Base-by-base conservation (phyloP, 2,113 vertebrate species). In the Meles meles region DNA sequence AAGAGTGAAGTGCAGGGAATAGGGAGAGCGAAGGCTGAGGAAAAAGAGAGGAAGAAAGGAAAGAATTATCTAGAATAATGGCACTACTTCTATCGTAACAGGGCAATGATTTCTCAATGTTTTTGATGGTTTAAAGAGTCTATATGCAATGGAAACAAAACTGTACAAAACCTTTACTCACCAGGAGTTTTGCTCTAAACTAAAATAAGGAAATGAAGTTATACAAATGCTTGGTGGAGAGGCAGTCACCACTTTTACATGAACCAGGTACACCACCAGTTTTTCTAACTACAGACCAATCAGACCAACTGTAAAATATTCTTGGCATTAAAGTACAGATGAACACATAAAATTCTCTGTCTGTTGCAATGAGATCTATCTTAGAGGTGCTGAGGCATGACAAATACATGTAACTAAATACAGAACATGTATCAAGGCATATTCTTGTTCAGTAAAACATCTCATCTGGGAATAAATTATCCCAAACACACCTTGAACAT, bases 401-500 rank as follows among this genome's bases (percentile, higher is more conserved):
- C 44, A 94, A 94, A 71, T 12, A 67, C 3, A 29, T 69, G n/a
- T 25, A 44, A 96, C 69, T 95, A 93, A 89, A 85, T 31, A 59
- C 20, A 59, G 57, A 96, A 76, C 84, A 59, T 25, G 49, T 95
- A 88, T 95, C 69, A 42, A 76, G 15, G 76, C 49, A 61, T n/a
- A 85, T 59, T 87, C 81, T 93, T 84, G 21, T 67, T 80, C 85
- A 94, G n/a, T 84, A 88, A 97, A 97, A 83, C 31, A 81, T 18
- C n/a, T 84, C 93, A 84, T 94, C 65, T 88, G 85, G 55, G 90
- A 97, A 88, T 42, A 88, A 14, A 74, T 90, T 69, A 92, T n/a
- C n/a, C 42, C 47, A 31, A 72, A 93, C 47, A 21, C 29, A 42
- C 67, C 65, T 82, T 71, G 65, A 72, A 34, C 44, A 5, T 17